Percentiles rank a stretch among this genome's conserved stretches.
Conservation (phyloP, 1,140 invertebrate species). For the Drosophila persimilis region DNA sequence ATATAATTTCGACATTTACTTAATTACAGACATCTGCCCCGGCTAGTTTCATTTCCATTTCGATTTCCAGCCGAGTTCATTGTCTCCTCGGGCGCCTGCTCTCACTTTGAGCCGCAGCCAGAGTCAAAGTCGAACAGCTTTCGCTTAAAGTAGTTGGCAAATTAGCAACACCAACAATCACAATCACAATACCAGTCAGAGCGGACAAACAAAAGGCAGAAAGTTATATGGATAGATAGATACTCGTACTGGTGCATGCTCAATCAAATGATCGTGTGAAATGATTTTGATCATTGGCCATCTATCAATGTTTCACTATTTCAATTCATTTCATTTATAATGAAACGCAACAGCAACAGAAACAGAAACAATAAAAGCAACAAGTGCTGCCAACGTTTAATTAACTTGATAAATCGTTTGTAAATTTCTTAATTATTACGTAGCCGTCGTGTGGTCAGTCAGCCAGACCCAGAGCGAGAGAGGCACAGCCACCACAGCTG, state of each 20-base stretch:
- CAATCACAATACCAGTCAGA: conserved; percentile 42
- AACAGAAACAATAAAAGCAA: conserved; percentile 32
- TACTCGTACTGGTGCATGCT: conserved; percentile 17
- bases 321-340: conserved; percentile 20
- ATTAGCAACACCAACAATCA: conserved; percentile 69
- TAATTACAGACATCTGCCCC: conserved; percentile 62
- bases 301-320: conserved; percentile 67
- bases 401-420: conserved; percentile 80
- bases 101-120: conserved; percentile 47
- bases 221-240: conserved; percentile 33
- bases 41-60: conserved; percentile 70
- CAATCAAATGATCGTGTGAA: conserved; percentile 73
- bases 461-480: background rate
- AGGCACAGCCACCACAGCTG: background rate
- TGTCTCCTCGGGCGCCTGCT: conserved; percentile 58
- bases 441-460: conserved; percentile 55
- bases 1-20: conserved; percentile 66
- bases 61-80: conserved; percentile 65
- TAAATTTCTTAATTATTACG: conserved; percentile 82
- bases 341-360: conserved; percentile 39
- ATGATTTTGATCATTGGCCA: conserved; percentile 75
- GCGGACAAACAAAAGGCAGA: conserved; percentile 28
- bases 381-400: conserved; percentile 62
- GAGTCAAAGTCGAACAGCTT: conserved; percentile 51
- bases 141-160: conserved; percentile 75